A percentile compares a stretch with the other conserved stretches of the same genome.
Conservation (phyloP, 2,113 vertebrate species). For the Takifugu flavidus region DNA sequence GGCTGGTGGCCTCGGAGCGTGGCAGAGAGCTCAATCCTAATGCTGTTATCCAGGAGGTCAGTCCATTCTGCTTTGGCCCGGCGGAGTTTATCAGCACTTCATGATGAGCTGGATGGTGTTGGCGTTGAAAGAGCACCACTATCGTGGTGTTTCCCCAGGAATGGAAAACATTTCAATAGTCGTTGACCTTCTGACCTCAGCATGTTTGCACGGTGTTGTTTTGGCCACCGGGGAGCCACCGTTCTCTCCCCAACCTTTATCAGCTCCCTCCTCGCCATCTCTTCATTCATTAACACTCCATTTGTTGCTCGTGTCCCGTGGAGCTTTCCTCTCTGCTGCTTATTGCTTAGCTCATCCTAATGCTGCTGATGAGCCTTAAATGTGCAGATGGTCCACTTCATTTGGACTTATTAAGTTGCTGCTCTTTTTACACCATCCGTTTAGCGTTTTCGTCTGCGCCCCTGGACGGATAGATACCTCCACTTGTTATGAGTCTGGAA, state of each 20-base stretch:
- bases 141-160: conserved; percentile 7
- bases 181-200: conserved; percentile 11
- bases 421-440: conserved; percentile 31
- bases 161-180: conserved; percentile 3
- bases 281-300: conserved; percentile 41
- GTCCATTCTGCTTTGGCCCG: conserved; percentile 43
- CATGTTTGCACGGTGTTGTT: conserved; percentile 22
- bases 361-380: conserved; percentile 54
- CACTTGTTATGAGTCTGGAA: conserved; percentile 18
- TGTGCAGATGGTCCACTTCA: conserved; percentile 49
- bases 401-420: conserved; percentile 28
- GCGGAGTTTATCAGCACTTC: conserved; percentile 62
- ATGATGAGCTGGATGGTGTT: conserved; percentile 35
- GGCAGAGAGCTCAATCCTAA: conserved; percentile 65
- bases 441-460: conserved; percentile 5
- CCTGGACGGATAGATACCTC: conserved; percentile 9
- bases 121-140: conserved; percentile 43
- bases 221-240: conserved; percentile 21
- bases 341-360: conserved; percentile 31
- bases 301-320: conserved; percentile 44
- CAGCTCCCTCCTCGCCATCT: conserved; percentile 14
- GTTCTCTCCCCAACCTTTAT: conserved; percentile 8
- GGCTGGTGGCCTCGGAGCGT: conserved; percentile 20
- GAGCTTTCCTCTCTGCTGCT: conserved; percentile 33
- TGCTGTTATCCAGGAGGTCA: conserved; percentile 68